phyloP scores from a whole-genome alignment of 2,113 vertebrate species.

The Apteryx mantelli region DNA sequence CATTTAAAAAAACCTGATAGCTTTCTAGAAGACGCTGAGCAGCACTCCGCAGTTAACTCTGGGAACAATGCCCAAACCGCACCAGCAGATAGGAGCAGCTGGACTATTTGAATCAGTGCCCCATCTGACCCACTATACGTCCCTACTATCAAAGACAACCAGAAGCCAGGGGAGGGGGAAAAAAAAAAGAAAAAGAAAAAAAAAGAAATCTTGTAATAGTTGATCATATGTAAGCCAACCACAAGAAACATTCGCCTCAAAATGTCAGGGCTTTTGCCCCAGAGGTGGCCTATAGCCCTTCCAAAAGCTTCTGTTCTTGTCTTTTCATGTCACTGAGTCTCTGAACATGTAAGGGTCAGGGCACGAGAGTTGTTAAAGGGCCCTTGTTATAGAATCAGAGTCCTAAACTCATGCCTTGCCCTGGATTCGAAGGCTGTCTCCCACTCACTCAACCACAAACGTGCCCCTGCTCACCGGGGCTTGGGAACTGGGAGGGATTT shows the following conservation, averaged over 20 bases:
- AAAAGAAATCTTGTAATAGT: fast-evolving
- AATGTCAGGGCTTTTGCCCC: neutral
- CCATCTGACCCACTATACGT: neutral
- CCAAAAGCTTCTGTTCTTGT: neutral
- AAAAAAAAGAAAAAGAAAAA: too few species aligned
- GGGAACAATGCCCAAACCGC: neutral
- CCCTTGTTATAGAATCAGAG: neutral
- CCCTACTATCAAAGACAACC: neutral
- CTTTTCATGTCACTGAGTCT: fast-evolving
- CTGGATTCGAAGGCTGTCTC: neutral
- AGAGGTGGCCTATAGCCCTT: neutral
- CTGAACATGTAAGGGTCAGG: neutral
- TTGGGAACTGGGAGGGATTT: fast-evolving
- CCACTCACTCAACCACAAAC: neutral
- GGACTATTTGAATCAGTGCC: neutral
- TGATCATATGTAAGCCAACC: fast-evolving
- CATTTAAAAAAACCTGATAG: neutral
- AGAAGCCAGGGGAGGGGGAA: neutral
- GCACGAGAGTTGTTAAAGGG: neutral
- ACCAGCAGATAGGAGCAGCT: neutral
- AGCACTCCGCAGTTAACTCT: neutral
- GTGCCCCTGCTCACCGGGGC: fast-evolving
- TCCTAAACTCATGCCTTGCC: neutral
- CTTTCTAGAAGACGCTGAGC: neutral
- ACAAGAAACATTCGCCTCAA: neutral